phyloP scores from a whole-genome alignment of 2,113 vertebrate species.

The Phasianus colchicus region DNA sequence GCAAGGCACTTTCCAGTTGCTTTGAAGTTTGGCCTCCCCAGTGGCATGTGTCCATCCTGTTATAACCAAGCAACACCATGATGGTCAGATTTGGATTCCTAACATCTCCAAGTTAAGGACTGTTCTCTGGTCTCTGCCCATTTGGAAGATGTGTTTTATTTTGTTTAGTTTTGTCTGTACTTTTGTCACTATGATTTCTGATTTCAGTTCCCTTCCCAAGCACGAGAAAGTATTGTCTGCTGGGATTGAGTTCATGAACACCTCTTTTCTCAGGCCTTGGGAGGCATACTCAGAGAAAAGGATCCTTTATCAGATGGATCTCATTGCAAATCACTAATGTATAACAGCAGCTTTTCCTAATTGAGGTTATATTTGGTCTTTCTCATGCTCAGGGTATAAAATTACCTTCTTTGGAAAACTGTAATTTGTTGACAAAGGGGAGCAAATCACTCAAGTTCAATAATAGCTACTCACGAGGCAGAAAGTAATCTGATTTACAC shows the following conservation, averaged over 20 bases:
- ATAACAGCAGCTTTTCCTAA: background rate
- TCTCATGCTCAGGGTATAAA: background rate
- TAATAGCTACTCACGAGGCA: background rate
- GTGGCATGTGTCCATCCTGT: background rate
- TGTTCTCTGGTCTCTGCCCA: background rate
- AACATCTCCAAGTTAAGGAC: background rate
- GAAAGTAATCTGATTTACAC: background rate
- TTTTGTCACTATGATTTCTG: background rate
- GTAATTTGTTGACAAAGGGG: background rate
- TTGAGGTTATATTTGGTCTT: background rate
- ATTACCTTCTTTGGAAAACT: background rate
- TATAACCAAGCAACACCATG: background rate
- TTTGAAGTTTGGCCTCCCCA: background rate
- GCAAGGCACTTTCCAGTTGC: background rate
- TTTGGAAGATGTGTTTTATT: background rate
- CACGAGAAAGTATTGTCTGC: background rate
- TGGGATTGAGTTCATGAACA: background rate
- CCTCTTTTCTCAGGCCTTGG: background rate
- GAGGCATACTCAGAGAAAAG: background rate
- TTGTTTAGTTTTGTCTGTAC: background rate
- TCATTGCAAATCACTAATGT: background rate
- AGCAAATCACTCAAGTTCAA: background rate
- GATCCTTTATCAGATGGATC: background rate
- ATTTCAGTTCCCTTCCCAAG: background rate
- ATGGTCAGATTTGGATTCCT: background rate